Evolutionary conservation across 2,797 vertebrate species (phyloP).

Genomic region (Crypturellus tataupa): DNA sequence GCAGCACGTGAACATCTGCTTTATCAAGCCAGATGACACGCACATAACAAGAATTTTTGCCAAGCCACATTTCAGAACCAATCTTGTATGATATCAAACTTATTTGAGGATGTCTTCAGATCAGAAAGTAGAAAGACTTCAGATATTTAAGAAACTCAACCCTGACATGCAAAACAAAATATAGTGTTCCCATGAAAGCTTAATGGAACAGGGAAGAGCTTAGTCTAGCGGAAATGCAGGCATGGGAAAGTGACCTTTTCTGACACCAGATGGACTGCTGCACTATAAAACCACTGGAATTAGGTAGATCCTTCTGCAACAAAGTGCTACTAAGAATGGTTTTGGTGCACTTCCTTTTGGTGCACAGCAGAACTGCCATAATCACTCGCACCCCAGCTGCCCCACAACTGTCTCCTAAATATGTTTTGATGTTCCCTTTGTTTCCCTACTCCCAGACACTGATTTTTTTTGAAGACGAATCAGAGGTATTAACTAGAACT

Average conservation of each 20-base stretch:
- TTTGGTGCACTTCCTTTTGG: constrained; percentile 26
- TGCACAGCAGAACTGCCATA: constrained; percentile 49
- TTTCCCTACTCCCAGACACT: not conserved
- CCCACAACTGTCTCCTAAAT: not conserved
- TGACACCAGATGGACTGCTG: not conserved
- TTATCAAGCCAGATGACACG: not conserved
- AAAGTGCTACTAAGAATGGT: not conserved
- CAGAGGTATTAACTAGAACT: not conserved
- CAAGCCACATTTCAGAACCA: not conserved
- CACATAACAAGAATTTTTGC: not conserved
- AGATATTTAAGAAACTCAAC: not conserved
- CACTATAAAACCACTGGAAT: not conserved
- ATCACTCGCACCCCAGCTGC: not conserved
- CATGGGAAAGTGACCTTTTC: not conserved
- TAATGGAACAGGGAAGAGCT: not conserved
- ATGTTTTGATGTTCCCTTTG: not conserved
- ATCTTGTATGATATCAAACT: not conserved
- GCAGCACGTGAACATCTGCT: fast-evolving
- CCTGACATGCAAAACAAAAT: not conserved
- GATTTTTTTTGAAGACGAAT: not conserved
- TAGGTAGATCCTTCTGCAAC: not conserved
- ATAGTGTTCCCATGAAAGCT: not conserved
- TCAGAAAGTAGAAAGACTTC: not conserved
- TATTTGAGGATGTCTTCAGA: not conserved
- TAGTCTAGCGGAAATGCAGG: constrained; percentile 10